Conservation (phyloP, 2,797 vertebrate species). For the Chaetophractus vellerosus region DNA sequence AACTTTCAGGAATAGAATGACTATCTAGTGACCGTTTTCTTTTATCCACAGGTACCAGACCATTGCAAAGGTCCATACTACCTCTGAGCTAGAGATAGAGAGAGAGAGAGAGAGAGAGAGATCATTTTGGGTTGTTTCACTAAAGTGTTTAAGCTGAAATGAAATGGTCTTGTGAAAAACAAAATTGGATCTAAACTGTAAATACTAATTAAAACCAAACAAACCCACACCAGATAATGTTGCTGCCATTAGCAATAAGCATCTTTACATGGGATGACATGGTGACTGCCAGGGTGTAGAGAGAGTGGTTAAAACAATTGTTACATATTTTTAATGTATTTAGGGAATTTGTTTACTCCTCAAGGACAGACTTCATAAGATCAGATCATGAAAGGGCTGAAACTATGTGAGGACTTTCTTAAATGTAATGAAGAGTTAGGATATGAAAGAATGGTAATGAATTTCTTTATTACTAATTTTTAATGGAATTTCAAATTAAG, state of each 20-base stretch:
- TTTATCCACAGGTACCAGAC: background rate
- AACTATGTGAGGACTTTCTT: too few relatives aligned
- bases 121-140: slow-evolving; percentile 16
- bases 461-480: too few relatives aligned
- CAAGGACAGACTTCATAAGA: background rate
- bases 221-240: background rate
- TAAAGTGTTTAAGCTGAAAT: slow-evolving; percentile 18
- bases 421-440: too few relatives aligned
- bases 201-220: slow-evolving; percentile 51
- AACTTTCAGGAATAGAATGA: slow-evolving; percentile 20
- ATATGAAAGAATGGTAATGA: too few relatives aligned
- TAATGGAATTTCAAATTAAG: too few relatives aligned
- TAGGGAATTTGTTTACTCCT: background rate
- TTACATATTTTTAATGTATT: background rate
- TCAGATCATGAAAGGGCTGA: too few relatives aligned
- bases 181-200: slow-evolving; percentile 48
- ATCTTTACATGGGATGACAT: background rate
- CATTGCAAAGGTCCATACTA: background rate
- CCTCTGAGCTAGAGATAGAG: too few relatives aligned
- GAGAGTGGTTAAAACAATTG: background rate
- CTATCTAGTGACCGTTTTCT: background rate
- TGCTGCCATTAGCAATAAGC: background rate
- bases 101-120: too few relatives aligned
- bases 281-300: background rate
- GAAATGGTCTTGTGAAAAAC: slow-evolving; percentile 21